phyloP scores from a whole-genome alignment of 2,113 vertebrate genomes.

The Reinhardtius hippoglossoides region DNA sequence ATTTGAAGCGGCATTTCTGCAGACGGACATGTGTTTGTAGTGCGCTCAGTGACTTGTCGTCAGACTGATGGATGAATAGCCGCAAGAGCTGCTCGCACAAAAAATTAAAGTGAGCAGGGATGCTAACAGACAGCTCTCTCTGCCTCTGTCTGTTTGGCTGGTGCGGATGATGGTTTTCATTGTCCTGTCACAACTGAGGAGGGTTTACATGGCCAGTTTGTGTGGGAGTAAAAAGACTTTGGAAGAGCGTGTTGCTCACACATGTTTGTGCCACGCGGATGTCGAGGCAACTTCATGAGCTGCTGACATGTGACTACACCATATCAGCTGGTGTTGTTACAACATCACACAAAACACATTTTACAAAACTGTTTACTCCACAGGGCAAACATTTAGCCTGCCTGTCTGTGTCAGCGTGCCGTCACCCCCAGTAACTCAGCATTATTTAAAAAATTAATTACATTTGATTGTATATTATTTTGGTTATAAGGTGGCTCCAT shows the following conservation, averaged over 20 bases:
- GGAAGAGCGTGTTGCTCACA: slow-evolving; percentile 3
- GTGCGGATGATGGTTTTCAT: slow-evolving; percentile 27
- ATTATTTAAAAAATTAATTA: neutral
- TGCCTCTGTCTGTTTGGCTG: slow-evolving; percentile 19
- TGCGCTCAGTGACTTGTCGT: neutral
- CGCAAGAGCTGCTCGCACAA: neutral
- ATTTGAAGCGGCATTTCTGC: neutral
- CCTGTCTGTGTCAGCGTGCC: neutral
- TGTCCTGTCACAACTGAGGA: neutral
- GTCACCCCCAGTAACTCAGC: neutral
- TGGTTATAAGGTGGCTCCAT: neutral
- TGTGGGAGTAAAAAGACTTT: slow-evolving; percentile 16
- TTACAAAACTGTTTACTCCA: neutral
- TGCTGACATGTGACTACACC: neutral
- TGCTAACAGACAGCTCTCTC: neutral
- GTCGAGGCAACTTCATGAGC: slow-evolving; percentile 1
- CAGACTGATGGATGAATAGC: slow-evolving; percentile 7
- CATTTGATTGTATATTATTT: neutral
- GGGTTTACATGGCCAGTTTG: slow-evolving; percentile 1
- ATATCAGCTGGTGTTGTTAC: neutral
- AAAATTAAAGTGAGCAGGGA: neutral
- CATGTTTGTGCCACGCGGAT: neutral
- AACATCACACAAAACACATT: neutral
- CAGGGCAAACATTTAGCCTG: neutral
- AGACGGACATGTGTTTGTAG: slow-evolving; percentile 7